Conservation (phyloP, 2,888 invertebrate species). For the Aromia moschata region DNA sequence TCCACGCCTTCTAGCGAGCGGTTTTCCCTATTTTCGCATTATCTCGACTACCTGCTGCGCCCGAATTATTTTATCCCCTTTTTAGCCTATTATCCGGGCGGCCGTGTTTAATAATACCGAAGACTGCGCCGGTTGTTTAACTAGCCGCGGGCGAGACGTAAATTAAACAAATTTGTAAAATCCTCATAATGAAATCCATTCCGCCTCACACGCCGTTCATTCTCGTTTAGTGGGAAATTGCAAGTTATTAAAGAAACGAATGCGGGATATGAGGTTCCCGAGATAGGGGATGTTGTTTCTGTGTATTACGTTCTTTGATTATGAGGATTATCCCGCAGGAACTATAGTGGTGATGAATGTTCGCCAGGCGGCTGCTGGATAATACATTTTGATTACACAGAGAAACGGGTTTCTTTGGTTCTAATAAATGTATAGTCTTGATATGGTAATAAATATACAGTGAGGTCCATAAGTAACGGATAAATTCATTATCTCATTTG, state of each 20-base stretch:
- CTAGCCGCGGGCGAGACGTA: background rate
- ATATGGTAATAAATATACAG: too few relatives aligned
- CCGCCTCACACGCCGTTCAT: background rate
- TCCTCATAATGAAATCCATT: background rate
- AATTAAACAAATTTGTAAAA: background rate
- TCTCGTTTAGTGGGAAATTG: background rate
- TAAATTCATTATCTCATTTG: too few relatives aligned
- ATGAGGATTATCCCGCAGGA: too few relatives aligned
- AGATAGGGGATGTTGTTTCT: too few relatives aligned
- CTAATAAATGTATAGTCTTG: too few relatives aligned
- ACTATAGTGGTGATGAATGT: too few relatives aligned
- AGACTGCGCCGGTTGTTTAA: conserved; percentile 13
- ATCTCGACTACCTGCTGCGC: conserved; percentile 13
- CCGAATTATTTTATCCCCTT: conserved; percentile 17
- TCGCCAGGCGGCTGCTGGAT: too few relatives aligned
- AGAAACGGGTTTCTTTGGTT: too few relatives aligned
- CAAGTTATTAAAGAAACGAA: background rate
- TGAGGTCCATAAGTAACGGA: too few relatives aligned
- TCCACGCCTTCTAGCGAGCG: background rate
- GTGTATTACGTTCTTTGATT: too few relatives aligned
- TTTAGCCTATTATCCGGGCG: conserved; percentile 13
- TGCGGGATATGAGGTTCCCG: too few relatives aligned
- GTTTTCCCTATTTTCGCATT: background rate
- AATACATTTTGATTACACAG: too few relatives aligned
- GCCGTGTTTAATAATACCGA: conserved; percentile 16